Evolutionary conservation across 2,113 vertebrate genomes (phyloP), one percentile per base, ranked within the genome.

Genomic region (Leucosticte australis): DNA sequence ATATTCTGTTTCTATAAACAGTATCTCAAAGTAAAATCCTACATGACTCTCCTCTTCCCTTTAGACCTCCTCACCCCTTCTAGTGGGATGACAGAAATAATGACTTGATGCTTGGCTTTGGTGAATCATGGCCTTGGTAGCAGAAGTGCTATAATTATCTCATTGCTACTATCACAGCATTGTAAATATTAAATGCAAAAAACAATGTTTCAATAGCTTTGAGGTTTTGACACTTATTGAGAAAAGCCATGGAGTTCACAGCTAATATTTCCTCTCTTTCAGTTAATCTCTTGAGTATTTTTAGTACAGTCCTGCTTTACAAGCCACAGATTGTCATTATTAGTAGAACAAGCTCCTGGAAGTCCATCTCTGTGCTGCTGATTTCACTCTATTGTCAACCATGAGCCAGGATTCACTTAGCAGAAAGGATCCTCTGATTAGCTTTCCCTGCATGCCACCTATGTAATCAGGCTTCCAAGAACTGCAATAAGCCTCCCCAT

Each of bases 121-220:
- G 60, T 65, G 62, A 80, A 83, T 94, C 65, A 57, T 15, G 65
- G 60, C 90, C 83, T 86, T 87, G 37, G 56, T 83, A 87, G 57
- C 46, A 81, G 53, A 96, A 94, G 68, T 95, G 79, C 53, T 79
- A 42, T 90, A 94, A 97, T 97, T 96, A 95, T 95, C 86, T 83
- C 41, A 95, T 94, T 96, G 85, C 55, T 87, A 30, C 78, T 90
- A 78, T 76, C 78, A 95, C 23, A 67, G 44, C 47, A 57, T 35
- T 63, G 76, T 87, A 95, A 97, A 95, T 95, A 95, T 64, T 93
- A 94, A 97, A 92, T 92, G 85, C 44, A 81, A 74, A 96, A 95
- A 93, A 33, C 85, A 92, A 84, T 90, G 95, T 96, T 96, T 96
- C 96, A 86, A 71, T 94, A 87, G 71, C 79, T 83, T 81, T 87